Percentiles rank a stretch among this genome's conserved stretches.
phyloP scores from a whole-genome alignment of 2,113 vertebrate genomes.

The Rhineura floridana region DNA sequence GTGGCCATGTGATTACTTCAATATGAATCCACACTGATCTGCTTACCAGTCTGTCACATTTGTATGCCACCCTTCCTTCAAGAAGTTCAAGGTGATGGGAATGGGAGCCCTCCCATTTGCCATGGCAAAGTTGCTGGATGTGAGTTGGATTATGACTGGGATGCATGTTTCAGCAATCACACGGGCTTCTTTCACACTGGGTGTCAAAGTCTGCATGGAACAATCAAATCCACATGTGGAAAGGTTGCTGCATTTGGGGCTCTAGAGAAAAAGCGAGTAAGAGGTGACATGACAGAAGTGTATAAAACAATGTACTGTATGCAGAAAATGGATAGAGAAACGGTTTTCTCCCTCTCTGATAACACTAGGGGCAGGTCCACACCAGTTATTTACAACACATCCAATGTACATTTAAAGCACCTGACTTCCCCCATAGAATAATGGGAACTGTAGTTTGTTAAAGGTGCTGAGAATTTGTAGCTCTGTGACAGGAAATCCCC shows the following conservation, averaged over 20 bases:
- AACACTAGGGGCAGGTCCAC: no score
- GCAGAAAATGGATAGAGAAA: no score
- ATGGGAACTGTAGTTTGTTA: no score
- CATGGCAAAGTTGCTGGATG: not conserved
- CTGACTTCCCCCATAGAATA: no score
- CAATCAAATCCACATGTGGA: not conserved
- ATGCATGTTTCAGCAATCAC: not conserved
- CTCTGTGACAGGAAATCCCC: no score
- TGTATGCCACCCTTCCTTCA: not conserved
- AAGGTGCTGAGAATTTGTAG: no score
- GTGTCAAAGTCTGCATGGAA: not conserved
- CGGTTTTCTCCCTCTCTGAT: no score
- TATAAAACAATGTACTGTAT: no score
- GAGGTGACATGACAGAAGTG: no score
- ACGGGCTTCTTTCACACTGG: no score
- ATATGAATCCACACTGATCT: not conserved
- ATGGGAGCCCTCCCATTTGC: not conserved
- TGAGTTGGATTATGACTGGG: not conserved
- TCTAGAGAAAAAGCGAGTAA: not conserved
- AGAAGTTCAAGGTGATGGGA: not conserved
- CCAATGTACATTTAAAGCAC: no score
- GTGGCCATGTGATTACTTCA: not conserved
- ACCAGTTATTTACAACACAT: no score
- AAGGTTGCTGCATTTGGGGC: not conserved
- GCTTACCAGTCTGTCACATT: not conserved